Percentiles rank a stretch among this genome's conserved stretches.
Evolutionary conservation across 1,140 invertebrate species (phyloP).

Genomic region (Drosophila lacertosa): DNA sequence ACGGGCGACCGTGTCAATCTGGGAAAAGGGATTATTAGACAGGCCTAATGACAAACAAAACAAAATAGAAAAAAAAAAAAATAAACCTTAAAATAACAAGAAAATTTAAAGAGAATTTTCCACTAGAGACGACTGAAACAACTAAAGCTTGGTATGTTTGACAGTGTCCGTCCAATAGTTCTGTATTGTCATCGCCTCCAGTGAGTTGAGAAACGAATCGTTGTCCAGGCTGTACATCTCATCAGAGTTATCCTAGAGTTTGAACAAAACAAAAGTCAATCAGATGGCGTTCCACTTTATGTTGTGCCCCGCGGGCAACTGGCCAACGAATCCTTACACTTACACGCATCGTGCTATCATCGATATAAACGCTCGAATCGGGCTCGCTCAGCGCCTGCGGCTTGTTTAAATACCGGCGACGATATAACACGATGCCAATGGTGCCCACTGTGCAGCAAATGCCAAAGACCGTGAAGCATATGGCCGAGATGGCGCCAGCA

Average conservation of each 20-base stretch:
- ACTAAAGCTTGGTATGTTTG: conserved; percentile 94
- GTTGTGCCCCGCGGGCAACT: conserved; percentile 7
- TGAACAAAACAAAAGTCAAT: conserved; percentile 45
- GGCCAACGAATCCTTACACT: conserved; percentile 83
- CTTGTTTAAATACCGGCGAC: conserved; percentile 90
- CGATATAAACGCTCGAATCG: conserved; percentile 94
- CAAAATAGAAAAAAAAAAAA: conserved; percentile 1
- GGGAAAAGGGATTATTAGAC: neutral
- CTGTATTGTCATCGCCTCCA: conserved; percentile 96
- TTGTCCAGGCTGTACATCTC: conserved; percentile 97
- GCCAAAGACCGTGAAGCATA: conserved; percentile 88
- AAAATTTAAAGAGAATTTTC: conserved; percentile 15
- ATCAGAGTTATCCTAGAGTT: conserved; percentile 93
- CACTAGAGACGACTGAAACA: conserved; percentile 39
- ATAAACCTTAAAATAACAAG: conserved; percentile 18
- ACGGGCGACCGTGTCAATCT: neutral
- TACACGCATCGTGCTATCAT: conserved; percentile 94
- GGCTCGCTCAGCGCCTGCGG: conserved; percentile 93
- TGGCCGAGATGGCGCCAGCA: conserved; percentile 89
- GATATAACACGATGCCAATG: conserved; percentile 90
- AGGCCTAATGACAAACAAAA: too few species aligned
- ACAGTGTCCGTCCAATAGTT: conserved; percentile 97
- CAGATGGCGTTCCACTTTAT: neutral
- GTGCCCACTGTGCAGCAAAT: conserved; percentile 88
- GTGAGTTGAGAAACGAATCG: conserved; percentile 94